These are phyloP conservation scores for Stenotaenia linearis DNA, from an alignment of 2,888 invertebrate genomes.

Conservation along the genomic window DNA sequence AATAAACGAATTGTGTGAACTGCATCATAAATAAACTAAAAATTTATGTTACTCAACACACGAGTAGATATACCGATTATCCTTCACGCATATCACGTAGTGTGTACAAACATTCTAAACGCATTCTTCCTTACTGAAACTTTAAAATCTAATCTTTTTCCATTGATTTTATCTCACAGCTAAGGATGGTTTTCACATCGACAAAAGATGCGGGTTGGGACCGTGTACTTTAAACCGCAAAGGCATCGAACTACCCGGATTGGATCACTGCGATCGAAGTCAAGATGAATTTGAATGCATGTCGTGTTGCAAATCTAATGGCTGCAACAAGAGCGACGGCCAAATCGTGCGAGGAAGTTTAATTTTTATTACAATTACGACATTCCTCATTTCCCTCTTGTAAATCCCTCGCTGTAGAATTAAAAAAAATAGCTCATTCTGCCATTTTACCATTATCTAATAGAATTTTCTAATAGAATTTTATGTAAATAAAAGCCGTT, in stretches of 20 bases:
- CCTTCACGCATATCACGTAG: too few species aligned
- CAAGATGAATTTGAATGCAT: constrained; percentile 39
- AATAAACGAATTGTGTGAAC: too few species aligned
- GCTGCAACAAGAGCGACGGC: constrained; percentile 39
- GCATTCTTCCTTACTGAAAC: too few species aligned
- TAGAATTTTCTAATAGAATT: too few species aligned
- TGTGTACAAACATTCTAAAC: too few species aligned
- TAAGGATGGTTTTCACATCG: constrained; percentile 33
- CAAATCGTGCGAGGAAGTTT: neutral
- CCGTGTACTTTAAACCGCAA: constrained; percentile 40
- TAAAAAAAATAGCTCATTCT: neutral
- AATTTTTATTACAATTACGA: neutral
- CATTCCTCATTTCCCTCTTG: neutral
- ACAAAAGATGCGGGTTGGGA: constrained; percentile 40
- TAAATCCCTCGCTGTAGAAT: neutral
- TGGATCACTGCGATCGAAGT: constrained; percentile 40
- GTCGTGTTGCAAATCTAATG: constrained; percentile 40
- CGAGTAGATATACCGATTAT: too few species aligned
- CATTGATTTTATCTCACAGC: neutral
- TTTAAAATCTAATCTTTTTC: too few species aligned
- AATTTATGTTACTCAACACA: too few species aligned
- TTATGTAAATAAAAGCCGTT: too few species aligned
- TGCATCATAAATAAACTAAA: too few species aligned
- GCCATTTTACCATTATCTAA: too few species aligned
- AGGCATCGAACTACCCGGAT: constrained; percentile 36